These are phyloP conservation scores for Smutsia temminckii DNA, from an alignment of 2,797 vertebrate species.

Conservation along the genomic window DNA sequence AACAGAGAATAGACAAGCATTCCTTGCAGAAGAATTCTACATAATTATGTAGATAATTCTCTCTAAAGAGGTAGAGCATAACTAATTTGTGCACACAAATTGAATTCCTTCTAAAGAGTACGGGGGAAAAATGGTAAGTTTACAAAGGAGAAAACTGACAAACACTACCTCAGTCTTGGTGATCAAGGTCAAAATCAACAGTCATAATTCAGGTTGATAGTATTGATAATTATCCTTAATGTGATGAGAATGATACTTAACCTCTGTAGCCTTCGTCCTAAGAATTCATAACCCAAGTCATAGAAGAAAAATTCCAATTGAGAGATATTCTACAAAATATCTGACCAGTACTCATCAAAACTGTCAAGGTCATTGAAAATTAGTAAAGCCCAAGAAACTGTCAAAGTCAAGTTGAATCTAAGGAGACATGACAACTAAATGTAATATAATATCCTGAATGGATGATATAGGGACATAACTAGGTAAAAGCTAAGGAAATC, in stretches of 20 bases:
- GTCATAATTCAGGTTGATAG: neutral
- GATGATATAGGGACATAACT: neutral
- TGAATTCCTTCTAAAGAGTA: neutral
- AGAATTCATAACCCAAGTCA: neutral
- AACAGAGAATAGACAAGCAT: neutral
- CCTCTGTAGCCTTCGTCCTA: neutral
- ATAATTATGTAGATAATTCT: neutral
- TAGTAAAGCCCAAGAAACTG: neutral
- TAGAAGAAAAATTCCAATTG: neutral
- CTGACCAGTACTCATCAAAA: neutral
- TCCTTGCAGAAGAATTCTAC: neutral
- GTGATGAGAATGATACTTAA: constrained; percentile 2
- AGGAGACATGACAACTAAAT: neutral
- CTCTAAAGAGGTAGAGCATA: too few species aligned
- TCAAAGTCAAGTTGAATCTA: neutral
- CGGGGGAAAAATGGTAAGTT: neutral
- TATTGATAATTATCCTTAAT: neutral
- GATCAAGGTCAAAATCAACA: neutral
- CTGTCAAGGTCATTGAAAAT: neutral
- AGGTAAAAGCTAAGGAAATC: neutral
- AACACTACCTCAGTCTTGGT: neutral
- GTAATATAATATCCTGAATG: neutral
- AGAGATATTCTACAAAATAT: neutral
- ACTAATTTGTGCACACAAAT: too few species aligned
- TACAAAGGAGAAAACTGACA: neutral